phyloP scores from a whole-genome alignment of 2,797 vertebrate genomes.

The Sebastes trivittatus region DNA sequence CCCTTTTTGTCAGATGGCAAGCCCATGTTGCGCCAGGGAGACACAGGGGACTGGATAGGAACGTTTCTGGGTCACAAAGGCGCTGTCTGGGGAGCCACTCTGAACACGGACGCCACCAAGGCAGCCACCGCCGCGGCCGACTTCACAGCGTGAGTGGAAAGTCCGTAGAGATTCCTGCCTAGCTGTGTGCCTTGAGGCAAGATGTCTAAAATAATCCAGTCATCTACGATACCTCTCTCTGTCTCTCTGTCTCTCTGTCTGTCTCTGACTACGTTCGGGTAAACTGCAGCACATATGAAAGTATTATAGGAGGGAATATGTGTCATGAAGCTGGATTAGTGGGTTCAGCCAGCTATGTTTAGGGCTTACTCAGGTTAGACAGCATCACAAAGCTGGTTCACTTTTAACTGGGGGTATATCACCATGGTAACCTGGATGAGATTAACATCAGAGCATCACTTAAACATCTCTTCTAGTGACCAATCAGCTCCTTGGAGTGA shows the following conservation, averaged over 20 bases:
- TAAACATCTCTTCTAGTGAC: no score
- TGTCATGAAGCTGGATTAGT: not conserved
- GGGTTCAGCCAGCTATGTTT: no score
- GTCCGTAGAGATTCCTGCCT: not conserved
- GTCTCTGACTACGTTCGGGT: not conserved
- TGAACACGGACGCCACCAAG: conserved; percentile 96
- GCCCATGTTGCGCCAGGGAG: conserved; percentile 98
- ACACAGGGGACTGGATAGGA: conserved; percentile 99
- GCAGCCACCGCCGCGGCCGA: conserved; percentile 97
- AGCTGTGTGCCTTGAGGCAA: not conserved
- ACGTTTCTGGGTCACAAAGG: conserved; percentile 99
- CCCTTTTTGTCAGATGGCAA: conserved; percentile 88
- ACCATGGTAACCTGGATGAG: not conserved
- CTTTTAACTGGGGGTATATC: not conserved
- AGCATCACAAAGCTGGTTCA: not conserved
- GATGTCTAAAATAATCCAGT: not conserved
- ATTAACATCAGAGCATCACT: no score
- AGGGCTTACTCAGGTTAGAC: no score
- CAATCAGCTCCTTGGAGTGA: not conserved
- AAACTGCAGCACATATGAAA: not conserved
- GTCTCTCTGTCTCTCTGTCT: no score
- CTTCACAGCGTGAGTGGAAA: conserved; percentile 93
- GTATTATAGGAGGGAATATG: not conserved
- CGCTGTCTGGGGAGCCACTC: conserved; percentile 97
- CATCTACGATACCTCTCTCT: no score